phyloP scores from a whole-genome alignment of 2,113 vertebrate genomes.

The Apodemus speciosus region DNA sequence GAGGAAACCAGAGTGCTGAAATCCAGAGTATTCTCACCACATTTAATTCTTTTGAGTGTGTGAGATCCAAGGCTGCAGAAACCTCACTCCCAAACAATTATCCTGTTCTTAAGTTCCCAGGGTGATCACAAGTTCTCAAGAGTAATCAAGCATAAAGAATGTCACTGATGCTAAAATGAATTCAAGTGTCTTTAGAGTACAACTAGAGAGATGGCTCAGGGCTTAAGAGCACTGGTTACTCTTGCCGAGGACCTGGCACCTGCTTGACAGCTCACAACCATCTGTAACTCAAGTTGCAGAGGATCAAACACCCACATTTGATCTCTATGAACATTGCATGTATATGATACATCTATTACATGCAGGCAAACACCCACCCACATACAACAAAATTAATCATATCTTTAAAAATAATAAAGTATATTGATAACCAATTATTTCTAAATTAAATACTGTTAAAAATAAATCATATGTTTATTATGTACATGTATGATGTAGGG shows the following conservation, averaged over 20 bases:
- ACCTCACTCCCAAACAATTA: not conserved
- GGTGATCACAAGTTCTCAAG: conserved; percentile 18
- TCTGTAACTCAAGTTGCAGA: not conserved
- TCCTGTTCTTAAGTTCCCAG: conserved; percentile 12
- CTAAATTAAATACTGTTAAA: not conserved
- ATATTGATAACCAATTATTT: not conserved
- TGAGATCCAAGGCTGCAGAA: not conserved
- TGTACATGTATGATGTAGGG: too few relatives aligned
- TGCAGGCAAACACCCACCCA: not conserved
- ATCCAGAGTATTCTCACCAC: not conserved
- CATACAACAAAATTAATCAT: not conserved
- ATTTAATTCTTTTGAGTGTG: not conserved
- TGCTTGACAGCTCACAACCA: not conserved
- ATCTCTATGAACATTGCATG: too few relatives aligned
- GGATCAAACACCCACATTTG: not conserved
- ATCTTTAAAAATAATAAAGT: not conserved
- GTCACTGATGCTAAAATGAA: conserved; percentile 3
- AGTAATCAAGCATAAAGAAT: not conserved
- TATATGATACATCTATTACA: not conserved
- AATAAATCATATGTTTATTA: not conserved
- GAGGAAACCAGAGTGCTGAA: not conserved
- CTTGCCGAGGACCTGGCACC: not conserved
- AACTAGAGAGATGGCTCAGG: not conserved
- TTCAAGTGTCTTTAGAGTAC: not conserved
- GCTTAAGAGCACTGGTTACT: not conserved